A percentile compares a stretch with the other conserved stretches of the same genome.
phyloP scores from a whole-genome alignment of 2,888 invertebrate species.

The Allophyes oxyacanthae region DNA sequence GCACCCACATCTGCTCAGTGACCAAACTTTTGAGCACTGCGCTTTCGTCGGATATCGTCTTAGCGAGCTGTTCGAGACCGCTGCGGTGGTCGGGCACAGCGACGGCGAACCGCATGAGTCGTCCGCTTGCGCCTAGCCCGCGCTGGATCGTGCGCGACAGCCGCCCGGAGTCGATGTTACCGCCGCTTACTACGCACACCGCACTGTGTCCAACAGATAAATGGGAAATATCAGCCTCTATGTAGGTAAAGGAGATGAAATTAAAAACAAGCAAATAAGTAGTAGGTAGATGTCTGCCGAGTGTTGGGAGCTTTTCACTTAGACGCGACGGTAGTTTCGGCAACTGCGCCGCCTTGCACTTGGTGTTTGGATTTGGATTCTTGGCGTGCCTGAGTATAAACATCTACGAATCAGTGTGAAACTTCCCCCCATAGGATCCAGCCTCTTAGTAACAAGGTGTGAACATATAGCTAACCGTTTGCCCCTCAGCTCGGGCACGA shows the following conservation, averaged over 20 bases:
- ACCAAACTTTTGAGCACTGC: conserved; percentile 80
- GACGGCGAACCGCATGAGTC: conserved; percentile 91
- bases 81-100: conserved; percentile 93
- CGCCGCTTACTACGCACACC: conserved; percentile 93
- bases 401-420: too few species aligned
- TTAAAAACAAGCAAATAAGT: too few species aligned
- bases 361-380: too few species aligned
- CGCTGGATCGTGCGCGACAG: conserved; percentile 93
- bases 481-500: conserved; percentile 92
- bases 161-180: conserved; percentile 94
- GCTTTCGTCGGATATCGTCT: conserved; percentile 74
- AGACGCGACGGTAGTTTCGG: too few species aligned
- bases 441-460: too few species aligned
- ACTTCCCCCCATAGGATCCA: too few species aligned
- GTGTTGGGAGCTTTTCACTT: too few species aligned
- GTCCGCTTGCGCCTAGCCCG: conserved; percentile 93
- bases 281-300: too few species aligned
- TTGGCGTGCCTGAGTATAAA: too few species aligned
- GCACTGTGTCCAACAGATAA: conserved; percentile 85
- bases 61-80: conserved; percentile 91
- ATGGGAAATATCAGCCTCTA: not conserved
- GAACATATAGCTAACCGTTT: conserved; percentile 88
- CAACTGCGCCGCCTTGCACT: too few species aligned
- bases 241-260: too few species aligned
- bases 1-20: conserved; percentile 85